A percentile compares a stretch with the other conserved stretches of the same genome.
phyloP scores from a whole-genome alignment of 2,113 vertebrate species.

The Haplochromis vanheusdeni region DNA sequence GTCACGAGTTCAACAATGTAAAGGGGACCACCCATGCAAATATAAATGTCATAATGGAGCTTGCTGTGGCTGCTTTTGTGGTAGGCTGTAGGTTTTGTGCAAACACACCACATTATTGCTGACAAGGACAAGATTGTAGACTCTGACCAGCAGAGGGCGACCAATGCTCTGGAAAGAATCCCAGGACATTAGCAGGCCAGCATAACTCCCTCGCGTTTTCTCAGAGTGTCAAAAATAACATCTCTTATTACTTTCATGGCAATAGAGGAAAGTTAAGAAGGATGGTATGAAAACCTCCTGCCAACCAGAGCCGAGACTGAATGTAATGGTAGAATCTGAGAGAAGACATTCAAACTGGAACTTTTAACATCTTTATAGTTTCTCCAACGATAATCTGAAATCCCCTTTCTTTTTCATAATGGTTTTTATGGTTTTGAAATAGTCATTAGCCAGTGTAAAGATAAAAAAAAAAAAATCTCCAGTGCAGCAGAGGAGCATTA shows the following conservation, averaged over 20 bases:
- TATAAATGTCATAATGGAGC: conserved; percentile 43
- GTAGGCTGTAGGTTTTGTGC: conserved; percentile 13
- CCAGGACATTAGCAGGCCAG: conserved; percentile 22
- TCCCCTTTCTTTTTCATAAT: not conserved
- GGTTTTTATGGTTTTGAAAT: not conserved
- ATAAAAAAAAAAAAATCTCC: not conserved
- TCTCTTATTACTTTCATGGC: conserved; percentile 60
- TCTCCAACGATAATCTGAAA: not conserved
- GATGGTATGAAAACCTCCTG: conserved; percentile 55
- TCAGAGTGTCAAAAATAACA: conserved; percentile 67
- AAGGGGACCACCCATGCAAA: conserved; percentile 61
- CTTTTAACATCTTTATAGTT: not conserved
- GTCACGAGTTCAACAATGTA: conserved; percentile 57
- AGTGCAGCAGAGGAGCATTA: not conserved
- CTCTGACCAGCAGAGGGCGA: conserved; percentile 55
- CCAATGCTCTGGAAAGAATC: conserved; percentile 33
- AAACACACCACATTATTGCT: conserved; percentile 27
- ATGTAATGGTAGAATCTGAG: conserved; percentile 33
- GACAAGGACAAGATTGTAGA: not conserved
- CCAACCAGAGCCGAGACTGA: conserved; percentile 33
- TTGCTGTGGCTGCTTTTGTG: conserved; percentile 22
- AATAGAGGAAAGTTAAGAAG: conserved; percentile 59
- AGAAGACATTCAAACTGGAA: conserved; percentile 7
- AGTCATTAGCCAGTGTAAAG: not conserved
- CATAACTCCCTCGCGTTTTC: conserved; percentile 37